These are phyloP conservation scores for Odontocerum albicorne DNA, from an alignment of 2,888 invertebrate genomes.

Conservation along the genomic window DNA sequence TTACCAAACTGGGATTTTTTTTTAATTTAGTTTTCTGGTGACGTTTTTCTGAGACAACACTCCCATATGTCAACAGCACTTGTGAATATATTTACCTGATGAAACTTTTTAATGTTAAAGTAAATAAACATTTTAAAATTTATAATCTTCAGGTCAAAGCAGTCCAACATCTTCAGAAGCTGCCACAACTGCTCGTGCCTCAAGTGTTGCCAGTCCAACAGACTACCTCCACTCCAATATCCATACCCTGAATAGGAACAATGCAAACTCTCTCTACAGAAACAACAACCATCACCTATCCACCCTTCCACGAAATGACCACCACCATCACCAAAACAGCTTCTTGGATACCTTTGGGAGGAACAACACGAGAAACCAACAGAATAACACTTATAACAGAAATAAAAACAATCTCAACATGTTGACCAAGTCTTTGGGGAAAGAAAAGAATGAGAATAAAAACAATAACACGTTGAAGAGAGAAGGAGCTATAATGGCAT, in stretches of 20 bases:
- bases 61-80: too few species aligned
- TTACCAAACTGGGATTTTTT: too few species aligned
- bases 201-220: slow-evolving; percentile 53
- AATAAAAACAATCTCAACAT: slow-evolving; percentile 37
- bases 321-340: slow-evolving; percentile 46
- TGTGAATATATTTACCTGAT: too few species aligned
- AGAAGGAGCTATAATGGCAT: slow-evolving; percentile 58
- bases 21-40: too few species aligned
- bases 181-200: slow-evolving; percentile 79
- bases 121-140: too few species aligned
- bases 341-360: slow-evolving; percentile 53
- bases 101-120: too few species aligned
- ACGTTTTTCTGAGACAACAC: too few species aligned
- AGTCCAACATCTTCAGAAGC: slow-evolving; percentile 84
- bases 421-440: slow-evolving; percentile 50
- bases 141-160: slow-evolving; percentile 68
- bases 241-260: slow-evolving; percentile 47
- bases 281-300: slow-evolving; percentile 43
- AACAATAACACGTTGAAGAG: slow-evolving; percentile 57
- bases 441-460: slow-evolving; percentile 57
- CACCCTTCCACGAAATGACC: slow-evolving; percentile 52
- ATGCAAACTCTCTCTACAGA: slow-evolving; percentile 43
- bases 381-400: slow-evolving; percentile 38
- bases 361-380: slow-evolving; percentile 48
- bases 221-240: slow-evolving; percentile 41